Evolutionary conservation across 2,888 invertebrate genomes (phyloP).

Genomic region (Drosophila subsilvestris): DNA sequence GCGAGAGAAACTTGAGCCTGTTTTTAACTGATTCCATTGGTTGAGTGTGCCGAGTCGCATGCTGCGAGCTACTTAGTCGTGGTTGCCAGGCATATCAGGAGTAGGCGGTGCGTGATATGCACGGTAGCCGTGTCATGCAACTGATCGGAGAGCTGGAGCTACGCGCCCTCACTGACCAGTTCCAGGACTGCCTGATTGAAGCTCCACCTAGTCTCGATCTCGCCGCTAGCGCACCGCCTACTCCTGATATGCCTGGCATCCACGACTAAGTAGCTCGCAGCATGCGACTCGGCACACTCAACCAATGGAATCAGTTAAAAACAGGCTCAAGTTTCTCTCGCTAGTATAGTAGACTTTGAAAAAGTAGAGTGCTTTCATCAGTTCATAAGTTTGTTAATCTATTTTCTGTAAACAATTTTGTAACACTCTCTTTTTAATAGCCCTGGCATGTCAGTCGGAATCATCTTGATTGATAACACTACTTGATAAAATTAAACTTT

Average conservation of each 20-base stretch:
- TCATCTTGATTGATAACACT: too few relatives aligned
- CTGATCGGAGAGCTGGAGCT: conserved; percentile 67
- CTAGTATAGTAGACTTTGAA: neutral
- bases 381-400: conserved; percentile 25
- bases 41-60: too few relatives aligned
- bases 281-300: neutral
- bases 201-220: conserved; percentile 22
- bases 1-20: too few relatives aligned
- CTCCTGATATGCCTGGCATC: conserved; percentile 56
- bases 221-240: conserved; percentile 5
- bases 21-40: too few relatives aligned
- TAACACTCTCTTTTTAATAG: too few relatives aligned
- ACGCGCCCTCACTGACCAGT: conserved; percentile 55
- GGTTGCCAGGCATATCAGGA: too few relatives aligned
- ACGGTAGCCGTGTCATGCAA: conserved; percentile 76
- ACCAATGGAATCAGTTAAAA: conserved; percentile 11
- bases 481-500: too few relatives aligned
- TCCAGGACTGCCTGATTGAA: conserved; percentile 54
- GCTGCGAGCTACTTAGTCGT: too few relatives aligned
- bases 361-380: conserved; percentile 20
- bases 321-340: conserved; percentile 11
- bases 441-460: too few relatives aligned
- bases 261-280: conserved; percentile 62
- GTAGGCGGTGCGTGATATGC: too few relatives aligned
- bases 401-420: too few relatives aligned